Percentiles rank a stretch among this genome's conserved stretches.
Conservation (phyloP, 2,797 vertebrate genomes). For the Acanthurus tractus region DNA sequence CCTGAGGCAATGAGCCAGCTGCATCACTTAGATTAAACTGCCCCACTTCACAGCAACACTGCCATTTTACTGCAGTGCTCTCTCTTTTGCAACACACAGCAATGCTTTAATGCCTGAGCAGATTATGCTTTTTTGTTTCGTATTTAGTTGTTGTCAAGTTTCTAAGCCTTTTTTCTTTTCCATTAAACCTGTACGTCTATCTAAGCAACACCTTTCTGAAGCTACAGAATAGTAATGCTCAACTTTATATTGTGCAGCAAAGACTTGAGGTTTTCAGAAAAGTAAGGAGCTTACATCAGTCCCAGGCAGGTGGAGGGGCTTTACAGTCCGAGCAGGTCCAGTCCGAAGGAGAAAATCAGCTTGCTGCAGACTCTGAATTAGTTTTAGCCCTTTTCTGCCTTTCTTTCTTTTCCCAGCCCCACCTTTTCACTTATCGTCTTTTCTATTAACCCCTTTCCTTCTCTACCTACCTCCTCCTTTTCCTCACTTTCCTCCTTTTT, state of each 20-base stretch:
- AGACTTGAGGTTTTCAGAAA: neutral
- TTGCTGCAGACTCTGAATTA: slow-evolving; percentile 28
- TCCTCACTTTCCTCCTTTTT: slow-evolving; percentile 1
- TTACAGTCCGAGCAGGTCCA: slow-evolving; percentile 41
- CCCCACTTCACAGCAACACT: slow-evolving; percentile 15
- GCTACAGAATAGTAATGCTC: neutral
- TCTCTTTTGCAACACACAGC: neutral
- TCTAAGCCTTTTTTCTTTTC: neutral
- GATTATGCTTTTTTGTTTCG: neutral
- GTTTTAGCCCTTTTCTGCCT: slow-evolving; percentile 20
- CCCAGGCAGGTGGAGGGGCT: slow-evolving; percentile 47
- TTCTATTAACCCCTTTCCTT: slow-evolving; percentile 15
- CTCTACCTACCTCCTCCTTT: slow-evolving; percentile 3
- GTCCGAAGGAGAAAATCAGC: slow-evolving; percentile 58
- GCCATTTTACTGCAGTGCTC: neutral
- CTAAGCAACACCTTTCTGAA: neutral
- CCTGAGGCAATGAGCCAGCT: slow-evolving; percentile 58
- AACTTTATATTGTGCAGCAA: neutral
- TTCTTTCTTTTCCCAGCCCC: slow-evolving; percentile 9
- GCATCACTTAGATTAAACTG: slow-evolving; percentile 51
- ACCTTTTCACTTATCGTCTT: slow-evolving; percentile 2
- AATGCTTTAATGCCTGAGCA: neutral
- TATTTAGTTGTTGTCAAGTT: neutral
- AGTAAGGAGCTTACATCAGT: slow-evolving; percentile 72
- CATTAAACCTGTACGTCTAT: neutral